Conservation (phyloP, 1,140 invertebrate genomes). For the Aethina tumida region DNA sequence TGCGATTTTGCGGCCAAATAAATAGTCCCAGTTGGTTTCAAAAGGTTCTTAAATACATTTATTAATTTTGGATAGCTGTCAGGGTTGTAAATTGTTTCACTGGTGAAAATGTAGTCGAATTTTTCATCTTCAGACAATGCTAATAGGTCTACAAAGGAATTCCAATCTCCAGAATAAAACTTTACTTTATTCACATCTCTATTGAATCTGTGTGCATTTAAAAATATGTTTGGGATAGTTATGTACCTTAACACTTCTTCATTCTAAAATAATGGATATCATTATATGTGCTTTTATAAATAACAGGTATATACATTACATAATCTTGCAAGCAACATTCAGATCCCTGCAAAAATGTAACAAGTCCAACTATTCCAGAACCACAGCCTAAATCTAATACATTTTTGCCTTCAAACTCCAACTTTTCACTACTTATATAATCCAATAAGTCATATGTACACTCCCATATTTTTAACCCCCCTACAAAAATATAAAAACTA, state of each 20-base stretch:
- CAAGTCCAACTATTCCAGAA: constrained; percentile 68
- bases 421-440: constrained; percentile 44
- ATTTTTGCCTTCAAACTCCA: constrained; percentile 39
- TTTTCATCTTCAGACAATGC: constrained; percentile 36
- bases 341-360: constrained; percentile 54
- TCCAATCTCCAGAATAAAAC: constrained; percentile 79
- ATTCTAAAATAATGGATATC: constrained; percentile 51
- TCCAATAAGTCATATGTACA: constrained; percentile 67
- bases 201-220: too few relatives aligned
- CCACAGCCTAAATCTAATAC: constrained; percentile 83
- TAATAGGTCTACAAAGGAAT: constrained; percentile 45
- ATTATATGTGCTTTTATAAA: neutral
- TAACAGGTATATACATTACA: constrained; percentile 46
- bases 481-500: constrained; percentile 37
- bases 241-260: constrained; percentile 57
- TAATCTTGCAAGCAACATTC: constrained; percentile 78
- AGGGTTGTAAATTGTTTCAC: constrained; percentile 85
- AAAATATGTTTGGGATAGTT: constrained; percentile 68
- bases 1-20: constrained; percentile 72
- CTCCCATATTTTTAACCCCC: constrained; percentile 84
- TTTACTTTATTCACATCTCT: constrained; percentile 42
- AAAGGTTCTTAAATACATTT: constrained; percentile 51
- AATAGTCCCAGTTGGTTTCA: constrained; percentile 57
- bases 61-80: constrained; percentile 67
- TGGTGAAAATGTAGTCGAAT: constrained; percentile 78